phyloP scores from a whole-genome alignment of 2,797 vertebrate genomes.

The Arnoldichthys spilopterus region DNA sequence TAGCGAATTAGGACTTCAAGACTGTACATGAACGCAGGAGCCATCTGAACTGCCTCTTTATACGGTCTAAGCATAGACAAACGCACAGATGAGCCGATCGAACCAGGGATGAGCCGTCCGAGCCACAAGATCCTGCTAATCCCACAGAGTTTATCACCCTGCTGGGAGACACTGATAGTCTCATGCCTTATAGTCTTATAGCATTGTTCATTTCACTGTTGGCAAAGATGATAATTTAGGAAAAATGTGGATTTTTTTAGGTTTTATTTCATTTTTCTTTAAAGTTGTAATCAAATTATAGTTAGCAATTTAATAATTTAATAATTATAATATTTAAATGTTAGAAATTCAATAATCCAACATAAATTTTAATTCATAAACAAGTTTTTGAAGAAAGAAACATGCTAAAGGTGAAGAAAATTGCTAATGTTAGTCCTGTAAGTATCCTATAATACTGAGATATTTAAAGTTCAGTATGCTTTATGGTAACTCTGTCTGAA shows the following conservation, averaged over 20 bases:
- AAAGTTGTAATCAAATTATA: background rate
- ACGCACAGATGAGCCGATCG: slow-evolving; percentile 23
- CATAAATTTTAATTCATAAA: too few species aligned
- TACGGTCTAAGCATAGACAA: slow-evolving; percentile 20
- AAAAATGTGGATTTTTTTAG: background rate
- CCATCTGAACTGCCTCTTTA: slow-evolving; percentile 23
- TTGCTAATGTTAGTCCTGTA: background rate
- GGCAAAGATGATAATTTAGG: background rate
- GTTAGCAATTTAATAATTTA: too few species aligned
- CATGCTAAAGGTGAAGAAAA: background rate
- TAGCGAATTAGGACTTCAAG: slow-evolving; percentile 17
- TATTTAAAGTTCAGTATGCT: background rate
- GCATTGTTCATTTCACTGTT: background rate
- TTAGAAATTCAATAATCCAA: too few species aligned
- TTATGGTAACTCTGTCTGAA: background rate
- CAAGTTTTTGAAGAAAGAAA: too few species aligned
- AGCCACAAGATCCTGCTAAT: slow-evolving; percentile 10
- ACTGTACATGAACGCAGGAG: background rate
- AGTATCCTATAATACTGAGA: background rate
- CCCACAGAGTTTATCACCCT: slow-evolving; percentile 5
- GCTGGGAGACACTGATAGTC: slow-evolving; percentile 5
- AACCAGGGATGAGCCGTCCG: slow-evolving; percentile 8
- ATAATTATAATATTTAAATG: too few species aligned
- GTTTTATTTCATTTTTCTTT: background rate
- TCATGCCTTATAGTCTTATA: background rate